These are phyloP conservation scores for Panonychus citri DNA, from an alignment of 1,140 invertebrate species.

Conservation along the genomic window DNA sequence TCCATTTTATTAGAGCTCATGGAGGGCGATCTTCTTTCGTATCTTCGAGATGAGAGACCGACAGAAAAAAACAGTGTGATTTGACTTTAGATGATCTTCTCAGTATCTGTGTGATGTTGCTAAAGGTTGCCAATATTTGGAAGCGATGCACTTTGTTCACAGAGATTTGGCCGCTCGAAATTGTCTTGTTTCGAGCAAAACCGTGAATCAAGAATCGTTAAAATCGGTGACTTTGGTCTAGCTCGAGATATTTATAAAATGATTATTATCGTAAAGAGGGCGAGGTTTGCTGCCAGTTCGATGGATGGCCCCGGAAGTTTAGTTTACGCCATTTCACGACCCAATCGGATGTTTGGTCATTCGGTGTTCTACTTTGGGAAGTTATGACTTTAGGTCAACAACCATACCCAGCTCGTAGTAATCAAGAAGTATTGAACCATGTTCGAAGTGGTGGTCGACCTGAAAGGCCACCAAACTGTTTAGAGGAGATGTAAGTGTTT, in stretches of 20 bases:
- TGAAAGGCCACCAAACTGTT: background rate
- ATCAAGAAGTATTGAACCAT: conserved; percentile 16
- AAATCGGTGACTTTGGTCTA: conserved; percentile 97
- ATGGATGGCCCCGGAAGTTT: conserved; percentile 79
- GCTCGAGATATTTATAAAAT: conserved; percentile 30
- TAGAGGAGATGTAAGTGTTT: background rate
- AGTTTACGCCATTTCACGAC: conserved; percentile 49
- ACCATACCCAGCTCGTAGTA: conserved; percentile 19
- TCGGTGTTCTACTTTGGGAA: conserved; percentile 59
- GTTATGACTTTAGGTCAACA: conserved; percentile 1
- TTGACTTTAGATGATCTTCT: conserved; percentile 58
- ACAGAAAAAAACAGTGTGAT: conserved; percentile 1
- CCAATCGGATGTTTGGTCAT: conserved; percentile 64
- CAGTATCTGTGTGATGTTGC: conserved; percentile 79
- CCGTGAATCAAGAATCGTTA: conserved; percentile 39
- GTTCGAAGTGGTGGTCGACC: background rate
- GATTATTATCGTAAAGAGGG: conserved; percentile 31
- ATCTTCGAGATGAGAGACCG: conserved; percentile 32
- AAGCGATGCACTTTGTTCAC: conserved; percentile 88
- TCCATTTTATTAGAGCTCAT: conserved; percentile 88
- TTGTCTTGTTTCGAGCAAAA: conserved; percentile 59
- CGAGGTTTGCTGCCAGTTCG: conserved; percentile 48
- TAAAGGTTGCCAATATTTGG: conserved; percentile 65
- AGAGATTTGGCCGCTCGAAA: conserved; percentile 79
- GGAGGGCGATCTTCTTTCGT: conserved; percentile 87